These are phyloP conservation scores for Linnaemya vulpina DNA, from an alignment of 2,888 invertebrate species.

Conservation along the genomic window DNA sequence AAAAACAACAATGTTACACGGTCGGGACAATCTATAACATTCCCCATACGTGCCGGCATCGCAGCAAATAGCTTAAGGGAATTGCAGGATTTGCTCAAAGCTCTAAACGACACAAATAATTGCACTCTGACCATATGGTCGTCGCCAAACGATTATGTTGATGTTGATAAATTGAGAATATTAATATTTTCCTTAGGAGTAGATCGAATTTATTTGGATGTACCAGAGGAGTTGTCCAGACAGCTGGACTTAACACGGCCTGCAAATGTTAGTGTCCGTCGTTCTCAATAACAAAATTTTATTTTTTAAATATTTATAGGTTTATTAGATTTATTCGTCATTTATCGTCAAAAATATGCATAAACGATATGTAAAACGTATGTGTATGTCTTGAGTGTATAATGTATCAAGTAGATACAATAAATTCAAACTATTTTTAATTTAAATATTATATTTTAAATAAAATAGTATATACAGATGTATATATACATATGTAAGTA, in stretches of 20 bases:
- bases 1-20: slow-evolving; percentile 78
- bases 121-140: slow-evolving; percentile 92
- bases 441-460: too few relatives aligned
- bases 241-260: slow-evolving; percentile 81
- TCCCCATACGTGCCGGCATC: slow-evolving; percentile 89
- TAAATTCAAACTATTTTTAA: background rate
- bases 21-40: slow-evolving; percentile 89
- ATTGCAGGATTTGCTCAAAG: slow-evolving; percentile 85
- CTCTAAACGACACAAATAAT: slow-evolving; percentile 79
- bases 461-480: too few relatives aligned
- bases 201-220: slow-evolving; percentile 89
- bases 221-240: slow-evolving; percentile 86
- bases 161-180: slow-evolving; percentile 86
- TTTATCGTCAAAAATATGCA: too few relatives aligned
- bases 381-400: background rate
- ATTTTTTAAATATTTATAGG: too few relatives aligned
- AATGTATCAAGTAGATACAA: background rate
- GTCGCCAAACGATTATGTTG: slow-evolving; percentile 86
- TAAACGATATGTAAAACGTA: too few relatives aligned
- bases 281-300: background rate
- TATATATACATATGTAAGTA: too few relatives aligned
- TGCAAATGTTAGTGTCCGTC: background rate
- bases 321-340: too few relatives aligned
- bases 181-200: slow-evolving; percentile 88
- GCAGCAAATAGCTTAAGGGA: slow-evolving; percentile 87